Base-by-base conservation (phyloP, 1,140 invertebrate species). In the Anoplolepis gracilipes region DNA sequence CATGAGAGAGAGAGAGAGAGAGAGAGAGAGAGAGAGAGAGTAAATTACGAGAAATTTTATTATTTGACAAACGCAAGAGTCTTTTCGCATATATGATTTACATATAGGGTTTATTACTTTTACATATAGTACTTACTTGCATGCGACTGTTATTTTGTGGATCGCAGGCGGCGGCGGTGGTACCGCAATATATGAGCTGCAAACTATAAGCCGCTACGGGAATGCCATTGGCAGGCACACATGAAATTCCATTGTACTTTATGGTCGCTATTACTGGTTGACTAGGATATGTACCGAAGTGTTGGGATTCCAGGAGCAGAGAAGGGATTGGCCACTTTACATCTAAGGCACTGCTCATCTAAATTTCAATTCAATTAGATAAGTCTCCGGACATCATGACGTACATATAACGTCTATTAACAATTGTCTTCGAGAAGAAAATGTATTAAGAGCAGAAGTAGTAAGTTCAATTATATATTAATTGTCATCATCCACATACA, bases 311-410 rank as follows among this genome's bases (percentile, higher is more conserved):
- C 36, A 98, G 95, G 19, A 95, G 96, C 75, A 98, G 93, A 84
- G 96, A 96, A 2, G 97, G 97, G 55, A 95, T 96, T 2, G 97
- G 97, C 97, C 97, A 98, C 94, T 97, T 95, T 19, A 98, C 97
- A 85, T 98, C 97, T 85, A 97, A 95, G 79, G 95, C 96, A 92
- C 96, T 96, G 49, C 95, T 95, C 59, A 95, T 94, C 90, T 96
- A 49, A n/a, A 42, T 46, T 57, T 13, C 59, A 33, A 61, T 62
- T 7, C 53, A 61, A 11, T 59, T 42, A 61, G 4, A 30, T 59
- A n/a, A 59, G 7, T 57, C 5, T 69, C 42, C 10, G 5, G 13
- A 36, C 7, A 11, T 3, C 4, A 33, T 8, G 19, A 39, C 19
- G 19, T 22, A 42, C n/a, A 42, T 42, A 2, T 19, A n/a, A 67